phyloP scores from a whole-genome alignment of 1,140 invertebrate genomes.

The Drosophila kurseongensis region DNA sequence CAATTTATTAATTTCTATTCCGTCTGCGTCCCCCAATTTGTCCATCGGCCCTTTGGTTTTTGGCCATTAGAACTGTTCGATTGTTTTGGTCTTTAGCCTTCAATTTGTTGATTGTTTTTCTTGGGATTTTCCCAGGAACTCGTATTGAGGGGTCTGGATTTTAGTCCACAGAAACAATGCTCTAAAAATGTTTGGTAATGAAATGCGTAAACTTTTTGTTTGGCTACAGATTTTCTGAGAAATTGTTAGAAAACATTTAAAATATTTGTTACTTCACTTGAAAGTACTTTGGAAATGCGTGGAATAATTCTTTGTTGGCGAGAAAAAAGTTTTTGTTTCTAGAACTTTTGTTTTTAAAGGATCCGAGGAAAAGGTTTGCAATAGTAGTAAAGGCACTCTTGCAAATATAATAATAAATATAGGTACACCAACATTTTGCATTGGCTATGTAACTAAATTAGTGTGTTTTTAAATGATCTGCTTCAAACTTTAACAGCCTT shows the following conservation, averaged over 20 bases:
- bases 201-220: slow-evolving; percentile 30
- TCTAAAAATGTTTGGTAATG: slow-evolving; percentile 39
- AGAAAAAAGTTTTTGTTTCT: too few relatives aligned
- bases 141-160: slow-evolving; percentile 4
- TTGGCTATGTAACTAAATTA: too few relatives aligned
- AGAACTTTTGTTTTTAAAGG: too few relatives aligned
- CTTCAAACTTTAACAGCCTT: too few relatives aligned
- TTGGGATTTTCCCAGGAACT: slow-evolving; percentile 37
- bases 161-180: slow-evolving; percentile 8
- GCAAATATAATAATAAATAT: neutral
- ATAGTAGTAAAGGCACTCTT: neutral
- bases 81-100: slow-evolving; percentile 71
- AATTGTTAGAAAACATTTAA: slow-evolving; percentile 9
- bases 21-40: slow-evolving; percentile 71
- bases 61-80: slow-evolving; percentile 55
- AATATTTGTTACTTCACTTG: slow-evolving; percentile 19
- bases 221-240: slow-evolving; percentile 6
- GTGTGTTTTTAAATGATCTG: neutral
- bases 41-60: slow-evolving; percentile 49
- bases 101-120: slow-evolving; percentile 79
- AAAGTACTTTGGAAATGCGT: neutral
- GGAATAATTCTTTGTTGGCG: neutral
- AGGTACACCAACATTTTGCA: neutral
- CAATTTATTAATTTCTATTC: slow-evolving; percentile 83
- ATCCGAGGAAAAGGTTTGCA: neutral